phyloP scores from a whole-genome alignment of 2,888 invertebrate species.

The Keiferia lycopersicella region DNA sequence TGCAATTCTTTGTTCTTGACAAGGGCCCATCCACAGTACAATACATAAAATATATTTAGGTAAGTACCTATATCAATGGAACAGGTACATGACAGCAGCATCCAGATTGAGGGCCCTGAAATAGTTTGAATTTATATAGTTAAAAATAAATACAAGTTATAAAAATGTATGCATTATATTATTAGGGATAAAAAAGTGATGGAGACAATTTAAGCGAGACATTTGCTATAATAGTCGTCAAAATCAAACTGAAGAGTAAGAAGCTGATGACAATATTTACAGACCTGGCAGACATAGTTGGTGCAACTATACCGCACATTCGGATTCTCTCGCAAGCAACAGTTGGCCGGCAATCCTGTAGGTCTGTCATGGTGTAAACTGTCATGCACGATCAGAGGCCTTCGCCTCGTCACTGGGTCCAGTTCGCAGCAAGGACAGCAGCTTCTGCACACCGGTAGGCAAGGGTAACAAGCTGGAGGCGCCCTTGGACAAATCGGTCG shows the following conservation, averaged over 20 bases:
- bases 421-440: constrained; percentile 66
- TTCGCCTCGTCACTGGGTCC: constrained; percentile 81
- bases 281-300: constrained; percentile 62
- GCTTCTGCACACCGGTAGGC: constrained; percentile 71
- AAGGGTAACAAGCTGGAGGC: constrained; percentile 71
- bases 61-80: constrained; percentile 46
- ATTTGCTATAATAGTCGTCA: too few species aligned
- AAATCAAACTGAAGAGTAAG: constrained; percentile 8
- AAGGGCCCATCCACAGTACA: constrained; percentile 1
- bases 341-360: constrained; percentile 55
- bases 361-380: constrained; percentile 68
- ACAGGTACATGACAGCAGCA: constrained; percentile 54
- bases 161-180: neutral
- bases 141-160: neutral
- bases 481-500: constrained; percentile 72
- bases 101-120: constrained; percentile 57
- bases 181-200: neutral
- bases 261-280: constrained; percentile 19
- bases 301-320: constrained; percentile 59
- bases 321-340: constrained; percentile 52
- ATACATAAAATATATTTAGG: too few species aligned
- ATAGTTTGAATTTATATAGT: constrained; percentile 21
- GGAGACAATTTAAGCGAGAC: too few species aligned
- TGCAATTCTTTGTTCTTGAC: neutral
- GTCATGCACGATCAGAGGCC: constrained; percentile 81